These are phyloP conservation scores for Lepidurus packardi DNA, from an alignment of 1,140 invertebrate genomes.

Conservation along the genomic window DNA sequence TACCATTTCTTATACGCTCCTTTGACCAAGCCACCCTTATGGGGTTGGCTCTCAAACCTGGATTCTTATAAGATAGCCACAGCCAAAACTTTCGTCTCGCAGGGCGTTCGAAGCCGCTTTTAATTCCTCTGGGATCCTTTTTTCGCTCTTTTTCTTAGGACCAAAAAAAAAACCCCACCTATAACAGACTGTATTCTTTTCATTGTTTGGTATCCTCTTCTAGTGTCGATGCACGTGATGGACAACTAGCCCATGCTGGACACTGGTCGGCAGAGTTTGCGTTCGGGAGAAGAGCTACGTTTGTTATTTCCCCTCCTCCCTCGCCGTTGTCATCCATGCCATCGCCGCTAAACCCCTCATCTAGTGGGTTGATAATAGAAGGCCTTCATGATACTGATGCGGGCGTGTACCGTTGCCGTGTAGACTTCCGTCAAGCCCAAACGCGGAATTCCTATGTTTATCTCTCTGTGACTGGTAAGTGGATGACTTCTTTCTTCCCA, in stretches of 20 bases:
- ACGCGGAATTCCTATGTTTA: constrained; percentile 29
- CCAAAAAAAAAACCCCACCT: too few species aligned
- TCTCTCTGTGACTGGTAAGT: constrained; percentile 33
- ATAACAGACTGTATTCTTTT: neutral
- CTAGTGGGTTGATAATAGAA: constrained; percentile 29
- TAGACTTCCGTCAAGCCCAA: constrained; percentile 33
- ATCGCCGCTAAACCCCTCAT: neutral
- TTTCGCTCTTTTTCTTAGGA: neutral
- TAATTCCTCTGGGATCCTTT: neutral
- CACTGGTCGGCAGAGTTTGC: constrained; percentile 32
- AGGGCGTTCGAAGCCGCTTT: constrained; percentile 19
- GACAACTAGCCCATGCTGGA: constrained; percentile 23
- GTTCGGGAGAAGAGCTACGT: constrained; percentile 31
- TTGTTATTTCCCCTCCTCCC: constrained; percentile 4
- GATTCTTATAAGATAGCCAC: too few species aligned
- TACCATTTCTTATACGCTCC: neutral
- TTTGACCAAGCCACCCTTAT: neutral
- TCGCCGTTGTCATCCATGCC: neutral
- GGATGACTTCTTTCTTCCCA: neutral
- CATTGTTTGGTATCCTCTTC: neutral
- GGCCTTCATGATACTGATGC: constrained; percentile 21
- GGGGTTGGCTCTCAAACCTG: too few species aligned
- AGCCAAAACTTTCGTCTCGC: neutral
- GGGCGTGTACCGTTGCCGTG: constrained; percentile 32
- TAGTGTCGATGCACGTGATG: constrained; percentile 33